phyloP scores from a whole-genome alignment of 2,888 invertebrate genomes.

The Epinotia ramella region DNA sequence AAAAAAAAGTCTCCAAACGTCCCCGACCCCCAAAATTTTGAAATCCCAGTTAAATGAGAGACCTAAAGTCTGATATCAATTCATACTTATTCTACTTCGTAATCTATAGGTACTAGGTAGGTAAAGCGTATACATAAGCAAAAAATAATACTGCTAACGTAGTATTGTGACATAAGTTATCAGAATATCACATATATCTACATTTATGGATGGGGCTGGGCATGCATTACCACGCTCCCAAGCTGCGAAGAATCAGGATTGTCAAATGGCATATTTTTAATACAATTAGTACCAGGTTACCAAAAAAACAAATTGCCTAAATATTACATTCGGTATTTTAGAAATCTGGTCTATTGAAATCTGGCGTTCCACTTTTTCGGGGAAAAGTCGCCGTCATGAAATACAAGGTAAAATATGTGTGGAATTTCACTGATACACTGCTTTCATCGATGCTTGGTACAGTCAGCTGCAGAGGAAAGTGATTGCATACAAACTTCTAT shows the following conservation, averaged over 20 bases:
- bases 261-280: not conserved
- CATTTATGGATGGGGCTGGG: not conserved
- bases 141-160: constrained; percentile 66
- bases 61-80: constrained; percentile 30
- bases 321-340: constrained; percentile 1
- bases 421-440: not conserved
- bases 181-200: constrained; percentile 39
- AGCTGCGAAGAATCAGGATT: not conserved
- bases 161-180: constrained; percentile 42
- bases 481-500: no score
- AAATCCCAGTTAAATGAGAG: not conserved
- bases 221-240: not conserved
- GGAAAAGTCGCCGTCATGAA: not conserved
- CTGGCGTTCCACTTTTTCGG: not conserved
- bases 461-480: no score
- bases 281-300: constrained; percentile 1
- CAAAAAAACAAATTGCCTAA: constrained; percentile 4
- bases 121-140: constrained; percentile 56
- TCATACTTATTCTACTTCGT: constrained; percentile 29
- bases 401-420: not conserved
- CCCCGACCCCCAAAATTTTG: not conserved
- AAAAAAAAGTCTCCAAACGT: not conserved
- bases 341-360: constrained; percentile 1
- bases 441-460: not conserved
- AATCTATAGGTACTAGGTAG: constrained; percentile 51